Evolutionary conservation across 2,113 vertebrate genomes (phyloP), one percentile per base, ranked within the genome.

Genomic region (Columbina picui): DNA sequence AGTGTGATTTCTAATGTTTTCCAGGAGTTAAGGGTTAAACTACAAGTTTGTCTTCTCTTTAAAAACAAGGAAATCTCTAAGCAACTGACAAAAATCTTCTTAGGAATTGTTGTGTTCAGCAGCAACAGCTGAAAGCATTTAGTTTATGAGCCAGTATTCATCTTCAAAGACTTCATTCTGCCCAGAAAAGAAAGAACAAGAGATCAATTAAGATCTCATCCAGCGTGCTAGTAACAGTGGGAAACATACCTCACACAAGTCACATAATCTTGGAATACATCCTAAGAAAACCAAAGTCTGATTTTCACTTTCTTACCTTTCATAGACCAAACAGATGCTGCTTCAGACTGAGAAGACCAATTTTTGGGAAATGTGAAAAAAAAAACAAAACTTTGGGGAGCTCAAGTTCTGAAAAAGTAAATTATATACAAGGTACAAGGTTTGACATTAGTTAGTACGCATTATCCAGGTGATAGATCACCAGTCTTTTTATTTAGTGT

Each of bases 71-170:
- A 96, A 96, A 96, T 95, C 91, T 95, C 90, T 47, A 88, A 96
- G 75, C 78, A 95, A 94, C 94, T 95, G 82, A 90, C 87, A 90
- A 93, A 97, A 96, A 88, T 92, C 75, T 86, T 94, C 78, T 84
- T 83, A 95, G 64, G 85, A 93, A 94, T 96, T 92, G 90, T 96
- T 96, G 74, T 86, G 82, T 86, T 89, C 85, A 88, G 87, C 93
- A 95, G 91, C 70, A 90, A 94, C 93, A 97, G 93, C 95, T 96
- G 95, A 97, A 97, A 96, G 52, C 92, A 86, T 95, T 97, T 97
- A 96, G 82, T 91, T 97, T 95, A 94, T 94, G 92, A 96, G 94
- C 87, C 95, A 96, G 92, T 77, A 96, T 93, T 92, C 93, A 81
- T 88, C 94, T 96, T 96, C 95, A 97, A 96, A 96, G 95, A 50